phyloP scores from a whole-genome alignment of 2,797 vertebrate genomes.

The Pipistrellus nathusii region DNA sequence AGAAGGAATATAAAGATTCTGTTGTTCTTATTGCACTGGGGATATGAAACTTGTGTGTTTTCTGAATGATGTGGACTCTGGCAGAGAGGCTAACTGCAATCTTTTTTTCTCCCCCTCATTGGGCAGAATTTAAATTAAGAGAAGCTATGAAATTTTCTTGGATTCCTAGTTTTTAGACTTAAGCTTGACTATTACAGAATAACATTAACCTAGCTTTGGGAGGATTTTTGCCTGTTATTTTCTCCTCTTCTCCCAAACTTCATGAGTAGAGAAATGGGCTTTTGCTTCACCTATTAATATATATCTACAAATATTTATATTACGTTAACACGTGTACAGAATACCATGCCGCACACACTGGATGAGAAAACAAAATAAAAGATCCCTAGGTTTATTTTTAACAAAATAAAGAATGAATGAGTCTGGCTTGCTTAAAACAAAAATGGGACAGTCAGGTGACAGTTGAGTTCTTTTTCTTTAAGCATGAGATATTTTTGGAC shows the following conservation, averaged over 20 bases:
- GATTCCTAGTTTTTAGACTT: constrained; percentile 1
- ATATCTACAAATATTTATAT: constrained; percentile 21
- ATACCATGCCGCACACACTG: not conserved
- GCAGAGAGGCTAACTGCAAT: constrained; percentile 42
- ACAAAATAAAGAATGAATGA: constrained; percentile 21
- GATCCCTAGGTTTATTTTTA: constrained; percentile 36
- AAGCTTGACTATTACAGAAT: not conserved
- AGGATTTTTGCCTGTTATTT: not conserved
- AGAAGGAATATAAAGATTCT: constrained; percentile 54
- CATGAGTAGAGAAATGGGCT: not conserved
- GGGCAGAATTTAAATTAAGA: constrained; percentile 57
- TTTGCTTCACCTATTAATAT: constrained; percentile 43
- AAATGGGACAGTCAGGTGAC: not conserved
- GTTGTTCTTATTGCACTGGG: constrained; percentile 7
- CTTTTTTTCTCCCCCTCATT: not conserved
- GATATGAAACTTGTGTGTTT: constrained; percentile 48
- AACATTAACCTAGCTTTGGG: not conserved
- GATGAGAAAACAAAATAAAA: not conserved
- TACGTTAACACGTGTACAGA: not conserved
- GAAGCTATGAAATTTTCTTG: constrained; percentile 48
- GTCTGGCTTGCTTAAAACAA: constrained; percentile 30
- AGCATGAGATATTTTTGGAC: constrained; percentile 6
- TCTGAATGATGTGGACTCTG: constrained; percentile 13
- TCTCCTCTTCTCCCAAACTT: not conserved
- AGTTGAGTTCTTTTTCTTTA: constrained; percentile 21